Evolutionary conservation across 2,888 invertebrate genomes (phyloP).

Genomic region (Andrena bicolor): DNA sequence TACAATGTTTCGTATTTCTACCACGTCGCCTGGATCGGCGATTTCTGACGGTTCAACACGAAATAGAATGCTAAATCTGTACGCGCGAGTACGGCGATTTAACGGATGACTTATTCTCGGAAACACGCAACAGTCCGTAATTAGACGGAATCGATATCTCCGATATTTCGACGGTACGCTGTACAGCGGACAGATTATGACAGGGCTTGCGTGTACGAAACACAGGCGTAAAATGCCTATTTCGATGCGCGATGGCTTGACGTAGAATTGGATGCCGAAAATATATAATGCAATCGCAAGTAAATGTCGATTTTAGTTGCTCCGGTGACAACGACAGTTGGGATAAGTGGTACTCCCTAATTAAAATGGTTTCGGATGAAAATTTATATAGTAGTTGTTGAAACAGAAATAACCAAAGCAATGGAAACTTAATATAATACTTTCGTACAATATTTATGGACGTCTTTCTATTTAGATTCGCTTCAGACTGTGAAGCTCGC

Average conservation of each 20-base stretch:
- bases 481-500: no score
- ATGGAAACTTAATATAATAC: no score
- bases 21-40: not conserved
- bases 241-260: not conserved
- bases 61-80: not conserved
- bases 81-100: slow-evolving; percentile 4
- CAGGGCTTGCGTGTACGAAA: slow-evolving; percentile 2
- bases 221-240: not conserved
- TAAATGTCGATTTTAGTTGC: no score
- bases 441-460: no score
- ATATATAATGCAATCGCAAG: no score
- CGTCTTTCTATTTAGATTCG: no score
- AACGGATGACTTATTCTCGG: slow-evolving; percentile 24
- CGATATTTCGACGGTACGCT: slow-evolving; percentile 15
- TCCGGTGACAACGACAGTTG: no score
- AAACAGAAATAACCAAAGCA: no score
- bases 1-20: not conserved
- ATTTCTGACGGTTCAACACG: not conserved
- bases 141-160: slow-evolving; percentile 38
- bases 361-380: no score
- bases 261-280: no score
- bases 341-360: no score
- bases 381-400: no score
- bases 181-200: slow-evolving; percentile 14
- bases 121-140: slow-evolving; percentile 28